These are phyloP conservation scores for Drosophila parabipectinata DNA, from an alignment of 1,140 invertebrate species.

Conservation along the genomic window DNA sequence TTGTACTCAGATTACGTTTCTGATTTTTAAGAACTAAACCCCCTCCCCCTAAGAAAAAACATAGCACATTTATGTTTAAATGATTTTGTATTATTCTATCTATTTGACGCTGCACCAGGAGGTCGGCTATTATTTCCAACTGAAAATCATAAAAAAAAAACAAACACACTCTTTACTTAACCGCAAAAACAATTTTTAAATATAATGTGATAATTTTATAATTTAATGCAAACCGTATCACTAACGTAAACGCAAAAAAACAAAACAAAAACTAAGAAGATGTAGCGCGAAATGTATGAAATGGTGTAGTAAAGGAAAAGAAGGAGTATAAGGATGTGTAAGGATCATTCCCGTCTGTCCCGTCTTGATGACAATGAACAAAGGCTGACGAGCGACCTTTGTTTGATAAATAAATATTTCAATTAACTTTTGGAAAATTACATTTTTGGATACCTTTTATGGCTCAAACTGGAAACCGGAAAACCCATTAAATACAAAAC, in stretches of 20 bases:
- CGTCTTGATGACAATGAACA: slow-evolving; percentile 59
- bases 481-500: slow-evolving; percentile 53
- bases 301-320: slow-evolving; percentile 10
- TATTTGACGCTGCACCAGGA: slow-evolving; percentile 64
- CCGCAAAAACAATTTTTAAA: slow-evolving; percentile 63
- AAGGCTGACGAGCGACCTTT: slow-evolving; percentile 45
- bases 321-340: not conserved
- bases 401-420: slow-evolving; percentile 55
- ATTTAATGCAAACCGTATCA: slow-evolving; percentile 76
- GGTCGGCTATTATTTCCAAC: slow-evolving; percentile 23
- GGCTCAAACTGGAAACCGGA: slow-evolving; percentile 51
- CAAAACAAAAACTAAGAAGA: slow-evolving; percentile 6
- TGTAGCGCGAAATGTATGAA: slow-evolving; percentile 48
- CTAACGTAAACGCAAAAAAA: slow-evolving; percentile 41
- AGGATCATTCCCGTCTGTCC: slow-evolving; percentile 73
- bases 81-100: slow-evolving; percentile 54
- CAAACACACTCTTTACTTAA: slow-evolving; percentile 64
- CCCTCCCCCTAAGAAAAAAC: slow-evolving; percentile 29
- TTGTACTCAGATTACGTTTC: slow-evolving; percentile 24
- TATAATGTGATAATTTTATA: slow-evolving; percentile 78
- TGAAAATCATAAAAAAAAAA: slow-evolving; percentile 41
- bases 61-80: slow-evolving; percentile 67
- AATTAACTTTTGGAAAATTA: slow-evolving; percentile 61
- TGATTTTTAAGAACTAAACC: slow-evolving; percentile 13
- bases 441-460: slow-evolving; percentile 70